Conservation (phyloP, 2,888 invertebrate species). For the Cynaeus angustus region DNA sequence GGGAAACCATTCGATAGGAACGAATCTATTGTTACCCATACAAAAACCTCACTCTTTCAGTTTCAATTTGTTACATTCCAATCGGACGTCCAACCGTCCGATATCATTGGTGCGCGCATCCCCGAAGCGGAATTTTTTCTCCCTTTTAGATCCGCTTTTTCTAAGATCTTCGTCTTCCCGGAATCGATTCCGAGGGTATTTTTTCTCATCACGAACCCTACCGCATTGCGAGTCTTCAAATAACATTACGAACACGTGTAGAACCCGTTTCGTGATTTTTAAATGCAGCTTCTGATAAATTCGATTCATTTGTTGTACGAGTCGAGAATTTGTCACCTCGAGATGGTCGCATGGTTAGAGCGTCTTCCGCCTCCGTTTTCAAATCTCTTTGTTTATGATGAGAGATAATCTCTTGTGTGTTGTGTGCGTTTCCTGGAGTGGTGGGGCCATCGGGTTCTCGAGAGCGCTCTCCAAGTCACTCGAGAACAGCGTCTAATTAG, state of each 20-base stretch:
- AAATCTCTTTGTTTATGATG: constrained; percentile 17
- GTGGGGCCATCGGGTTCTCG: constrained; percentile 26
- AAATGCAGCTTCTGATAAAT: constrained; percentile 38
- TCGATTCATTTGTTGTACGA: constrained; percentile 37
- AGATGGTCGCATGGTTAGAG: constrained; percentile 16
- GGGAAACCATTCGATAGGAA: constrained; percentile 35
- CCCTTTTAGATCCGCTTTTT: constrained; percentile 34
- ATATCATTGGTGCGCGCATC: constrained; percentile 42
- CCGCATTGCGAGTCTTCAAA: constrained; percentile 38
- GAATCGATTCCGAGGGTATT: constrained; percentile 5
- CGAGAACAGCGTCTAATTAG: constrained; percentile 46
- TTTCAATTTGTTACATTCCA: constrained; percentile 51
- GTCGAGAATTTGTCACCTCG: constrained; percentile 36
- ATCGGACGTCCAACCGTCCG: constrained; percentile 40
- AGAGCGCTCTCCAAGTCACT: constrained; percentile 42
- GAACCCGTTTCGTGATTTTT: constrained; percentile 41
- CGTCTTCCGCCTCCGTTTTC: constrained; percentile 18
- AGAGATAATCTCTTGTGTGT: constrained; percentile 19
- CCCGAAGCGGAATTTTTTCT: constrained; percentile 41
- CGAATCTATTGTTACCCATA: constrained; percentile 37
- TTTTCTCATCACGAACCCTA: constrained; percentile 18
- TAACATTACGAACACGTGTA: constrained; percentile 45
- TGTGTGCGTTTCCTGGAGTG: constrained; percentile 36
- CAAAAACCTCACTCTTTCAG: constrained; percentile 42
- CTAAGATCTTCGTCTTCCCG: constrained; percentile 10